phyloP scores from a whole-genome alignment of 2,113 vertebrate species.

The Microcebus jonahi region DNA sequence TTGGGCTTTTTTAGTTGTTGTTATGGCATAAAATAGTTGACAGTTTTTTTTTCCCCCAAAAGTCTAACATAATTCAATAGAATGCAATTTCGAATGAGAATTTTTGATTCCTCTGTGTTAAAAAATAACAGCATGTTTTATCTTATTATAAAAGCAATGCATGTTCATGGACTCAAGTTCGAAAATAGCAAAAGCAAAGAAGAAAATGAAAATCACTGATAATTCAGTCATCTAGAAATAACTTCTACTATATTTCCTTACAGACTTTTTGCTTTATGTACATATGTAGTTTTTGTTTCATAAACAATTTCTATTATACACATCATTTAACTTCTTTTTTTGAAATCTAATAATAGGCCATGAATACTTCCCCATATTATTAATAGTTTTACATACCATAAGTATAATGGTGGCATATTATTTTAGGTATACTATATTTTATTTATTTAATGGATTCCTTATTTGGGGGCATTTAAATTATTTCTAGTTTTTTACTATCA shows the following conservation, averaged over 20 bases:
- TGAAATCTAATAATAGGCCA: neutral
- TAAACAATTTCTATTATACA: neutral
- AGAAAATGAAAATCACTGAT: slow-evolving; percentile 35
- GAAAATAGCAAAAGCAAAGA: neutral
- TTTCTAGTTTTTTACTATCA: slow-evolving; percentile 57
- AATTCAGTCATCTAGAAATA: slow-evolving; percentile 1
- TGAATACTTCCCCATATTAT: neutral
- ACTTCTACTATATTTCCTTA: neutral
- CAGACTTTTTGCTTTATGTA: neutral
- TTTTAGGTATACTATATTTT: neutral
- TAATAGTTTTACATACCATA: neutral
- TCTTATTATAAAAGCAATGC: slow-evolving; percentile 23
- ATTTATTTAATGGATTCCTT: neutral
- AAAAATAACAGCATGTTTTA: neutral
- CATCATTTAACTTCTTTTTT: neutral
- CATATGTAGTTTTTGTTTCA: neutral
- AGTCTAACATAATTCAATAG: neutral
- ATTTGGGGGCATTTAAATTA: neutral
- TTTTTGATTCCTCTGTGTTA: neutral
- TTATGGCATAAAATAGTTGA: neutral
- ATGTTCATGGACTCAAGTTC: neutral
- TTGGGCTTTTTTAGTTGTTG: neutral
- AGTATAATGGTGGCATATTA: neutral
- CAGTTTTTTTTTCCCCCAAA: neutral
- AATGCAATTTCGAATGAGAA: neutral